Conservation (phyloP, 2,113 vertebrate species). For the Phalacrocorax carbo region DNA sequence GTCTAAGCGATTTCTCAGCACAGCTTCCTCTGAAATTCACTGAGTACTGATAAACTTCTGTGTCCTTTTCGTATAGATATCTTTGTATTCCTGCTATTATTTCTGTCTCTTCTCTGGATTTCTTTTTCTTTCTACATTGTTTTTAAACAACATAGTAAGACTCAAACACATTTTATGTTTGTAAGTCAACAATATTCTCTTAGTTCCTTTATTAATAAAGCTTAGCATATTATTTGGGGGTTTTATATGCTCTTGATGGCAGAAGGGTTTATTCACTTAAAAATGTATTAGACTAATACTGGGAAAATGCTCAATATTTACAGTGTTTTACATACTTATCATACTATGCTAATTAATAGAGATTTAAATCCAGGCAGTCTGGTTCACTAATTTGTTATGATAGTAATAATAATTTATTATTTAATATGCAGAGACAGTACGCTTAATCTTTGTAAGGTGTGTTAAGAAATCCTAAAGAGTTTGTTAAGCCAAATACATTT, state of each 20-base stretch:
- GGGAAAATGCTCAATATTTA: slow-evolving; percentile 13
- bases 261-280: not conserved
- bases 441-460: slow-evolving; percentile 9
- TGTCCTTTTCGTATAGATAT: not conserved
- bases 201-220: not conserved
- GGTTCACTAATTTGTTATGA: not conserved
- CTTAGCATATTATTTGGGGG: not conserved
- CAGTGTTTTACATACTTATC: not conserved
- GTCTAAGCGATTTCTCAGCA: not conserved
- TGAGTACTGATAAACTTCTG: not conserved
- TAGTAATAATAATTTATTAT: slow-evolving; percentile 4
- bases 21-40: not conserved
- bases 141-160: not conserved
- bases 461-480: not conserved
- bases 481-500: slow-evolving; percentile 6
- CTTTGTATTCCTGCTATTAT: not conserved
- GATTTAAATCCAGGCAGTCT: not conserved
- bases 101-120: not conserved
- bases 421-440: slow-evolving; percentile 13
- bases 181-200: not conserved
- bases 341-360: not conserved
- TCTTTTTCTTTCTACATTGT: not conserved
- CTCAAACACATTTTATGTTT: not conserved
- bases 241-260: not conserved
- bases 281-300: not conserved